Evolutionary conservation across 2,113 vertebrate species (phyloP).

Genomic region (Petrocephalus microphthalmus): DNA sequence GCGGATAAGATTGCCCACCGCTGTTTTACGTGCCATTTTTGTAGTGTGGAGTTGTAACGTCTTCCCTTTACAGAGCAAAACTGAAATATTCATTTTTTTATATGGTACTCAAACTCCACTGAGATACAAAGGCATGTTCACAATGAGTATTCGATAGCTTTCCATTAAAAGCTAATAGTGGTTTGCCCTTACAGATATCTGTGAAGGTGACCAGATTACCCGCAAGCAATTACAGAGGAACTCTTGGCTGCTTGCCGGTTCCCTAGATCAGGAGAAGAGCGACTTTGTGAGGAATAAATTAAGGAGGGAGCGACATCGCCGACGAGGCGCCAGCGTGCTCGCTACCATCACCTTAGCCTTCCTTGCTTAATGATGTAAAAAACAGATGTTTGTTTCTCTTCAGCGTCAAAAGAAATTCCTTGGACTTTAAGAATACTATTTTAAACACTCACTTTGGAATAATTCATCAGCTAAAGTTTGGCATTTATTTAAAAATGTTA

Average conservation of each 20-base stretch:
- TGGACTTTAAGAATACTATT: background rate
- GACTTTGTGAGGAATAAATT: slow-evolving; percentile 47
- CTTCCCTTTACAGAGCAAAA: background rate
- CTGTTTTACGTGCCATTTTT: background rate
- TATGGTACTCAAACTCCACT: background rate
- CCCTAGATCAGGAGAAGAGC: slow-evolving; percentile 42
- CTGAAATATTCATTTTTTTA: background rate
- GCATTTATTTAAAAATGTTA: background rate
- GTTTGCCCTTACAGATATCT: slow-evolving; percentile 61
- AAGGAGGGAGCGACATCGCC: background rate
- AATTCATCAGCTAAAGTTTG: background rate
- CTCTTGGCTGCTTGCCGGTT: slow-evolving; percentile 49
- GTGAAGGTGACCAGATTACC: slow-evolving; percentile 64
- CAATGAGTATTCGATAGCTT: slow-evolving; percentile 39
- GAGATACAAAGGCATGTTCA: background rate
- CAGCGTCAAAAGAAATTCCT: background rate
- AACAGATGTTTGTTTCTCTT: background rate
- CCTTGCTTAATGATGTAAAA: background rate
- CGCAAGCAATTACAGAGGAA: slow-evolving; percentile 55
- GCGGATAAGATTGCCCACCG: too few species aligned
- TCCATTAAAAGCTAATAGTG: slow-evolving; percentile 57
- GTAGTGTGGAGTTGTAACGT: background rate
- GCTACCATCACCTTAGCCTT: background rate
- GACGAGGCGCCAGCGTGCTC: background rate
- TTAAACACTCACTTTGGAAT: background rate